phyloP scores from a whole-genome alignment of 2,888 invertebrate species.

The Xylophagus ater region DNA sequence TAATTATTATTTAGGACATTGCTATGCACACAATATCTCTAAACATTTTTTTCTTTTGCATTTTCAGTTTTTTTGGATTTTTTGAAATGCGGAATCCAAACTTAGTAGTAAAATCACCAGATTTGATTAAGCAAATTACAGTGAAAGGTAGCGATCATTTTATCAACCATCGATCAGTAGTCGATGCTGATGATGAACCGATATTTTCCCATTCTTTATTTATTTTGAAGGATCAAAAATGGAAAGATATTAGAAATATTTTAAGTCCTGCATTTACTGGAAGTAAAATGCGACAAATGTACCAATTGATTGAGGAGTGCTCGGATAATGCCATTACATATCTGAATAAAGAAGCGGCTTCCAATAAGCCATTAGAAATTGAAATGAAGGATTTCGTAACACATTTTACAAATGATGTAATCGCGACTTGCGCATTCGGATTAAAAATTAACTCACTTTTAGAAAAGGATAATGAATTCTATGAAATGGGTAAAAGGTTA shows the following conservation, averaged over 20 bases:
- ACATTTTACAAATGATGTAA: no score
- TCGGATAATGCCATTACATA: constrained; percentile 29
- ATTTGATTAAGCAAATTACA: constrained; percentile 30
- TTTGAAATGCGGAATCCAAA: constrained; percentile 32
- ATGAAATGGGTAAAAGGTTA: no score
- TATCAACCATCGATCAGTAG: constrained; percentile 35
- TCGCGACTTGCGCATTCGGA: no score
- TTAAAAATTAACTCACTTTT: no score
- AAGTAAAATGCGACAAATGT: constrained; percentile 43
- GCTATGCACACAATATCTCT: no score
- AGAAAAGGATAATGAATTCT: no score
- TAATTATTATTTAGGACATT: no score
- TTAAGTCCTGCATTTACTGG: constrained; percentile 44
- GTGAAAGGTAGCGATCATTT: constrained; percentile 36
- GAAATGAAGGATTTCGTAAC: no score
- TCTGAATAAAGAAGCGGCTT: no score
- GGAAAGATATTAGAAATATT: constrained; percentile 37
- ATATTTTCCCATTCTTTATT: constrained; percentile 32
- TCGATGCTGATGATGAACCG: constrained; percentile 38
- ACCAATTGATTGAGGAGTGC: constrained; percentile 26
- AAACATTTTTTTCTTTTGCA: no score
- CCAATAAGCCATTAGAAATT: no score
- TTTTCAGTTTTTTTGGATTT: constrained; percentile 34
- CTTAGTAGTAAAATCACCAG: constrained; percentile 37
- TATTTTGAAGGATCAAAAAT: constrained; percentile 27